Evolutionary conservation across 2,888 invertebrate genomes (phyloP).

Genomic region (Tromatobia lineatoria): DNA sequence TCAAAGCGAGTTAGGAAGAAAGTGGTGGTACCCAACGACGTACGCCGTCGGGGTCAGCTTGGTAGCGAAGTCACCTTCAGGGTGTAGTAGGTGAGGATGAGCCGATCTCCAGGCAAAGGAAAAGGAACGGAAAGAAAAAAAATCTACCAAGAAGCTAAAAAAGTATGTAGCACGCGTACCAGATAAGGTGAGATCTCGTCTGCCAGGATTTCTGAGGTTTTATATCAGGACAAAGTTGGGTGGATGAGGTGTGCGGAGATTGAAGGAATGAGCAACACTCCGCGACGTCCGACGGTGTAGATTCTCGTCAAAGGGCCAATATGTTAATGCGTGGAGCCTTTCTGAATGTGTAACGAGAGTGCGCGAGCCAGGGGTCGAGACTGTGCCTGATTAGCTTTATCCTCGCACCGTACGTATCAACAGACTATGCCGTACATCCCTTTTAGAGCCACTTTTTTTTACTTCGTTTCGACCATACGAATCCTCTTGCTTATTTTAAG

Average conservation of each 20-base stretch:
- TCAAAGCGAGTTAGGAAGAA: constrained; percentile 79
- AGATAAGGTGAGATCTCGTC: constrained; percentile 49
- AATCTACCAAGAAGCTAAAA: constrained; percentile 28
- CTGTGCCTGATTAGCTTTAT: constrained; percentile 78
- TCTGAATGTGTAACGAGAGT: constrained; percentile 83
- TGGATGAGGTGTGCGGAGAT: constrained; percentile 37
- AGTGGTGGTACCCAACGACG: constrained; percentile 62
- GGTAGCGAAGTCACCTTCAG: constrained; percentile 56
- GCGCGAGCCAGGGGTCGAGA: constrained; percentile 64
- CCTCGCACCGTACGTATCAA: constrained; percentile 31
- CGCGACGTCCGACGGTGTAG: constrained; percentile 59
- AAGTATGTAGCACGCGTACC: constrained; percentile 44
- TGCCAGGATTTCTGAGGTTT: constrained; percentile 78
- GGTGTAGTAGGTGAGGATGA: constrained; percentile 35
- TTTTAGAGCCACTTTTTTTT: constrained; percentile 28
- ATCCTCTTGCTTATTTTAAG: background rate
- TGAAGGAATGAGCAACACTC: constrained; percentile 24
- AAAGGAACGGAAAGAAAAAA: constrained; percentile 51
- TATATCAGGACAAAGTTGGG: constrained; percentile 71
- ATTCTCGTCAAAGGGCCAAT: constrained; percentile 82
- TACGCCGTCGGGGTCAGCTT: constrained; percentile 60
- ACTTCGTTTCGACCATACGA: constrained; percentile 1
- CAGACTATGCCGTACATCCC: constrained; percentile 13
- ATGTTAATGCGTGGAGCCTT: constrained; percentile 83
- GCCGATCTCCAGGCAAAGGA: constrained; percentile 32